Base-by-base conservation (phyloP, 2,113 vertebrate genomes). In the Vanacampus margaritifer region DNA sequence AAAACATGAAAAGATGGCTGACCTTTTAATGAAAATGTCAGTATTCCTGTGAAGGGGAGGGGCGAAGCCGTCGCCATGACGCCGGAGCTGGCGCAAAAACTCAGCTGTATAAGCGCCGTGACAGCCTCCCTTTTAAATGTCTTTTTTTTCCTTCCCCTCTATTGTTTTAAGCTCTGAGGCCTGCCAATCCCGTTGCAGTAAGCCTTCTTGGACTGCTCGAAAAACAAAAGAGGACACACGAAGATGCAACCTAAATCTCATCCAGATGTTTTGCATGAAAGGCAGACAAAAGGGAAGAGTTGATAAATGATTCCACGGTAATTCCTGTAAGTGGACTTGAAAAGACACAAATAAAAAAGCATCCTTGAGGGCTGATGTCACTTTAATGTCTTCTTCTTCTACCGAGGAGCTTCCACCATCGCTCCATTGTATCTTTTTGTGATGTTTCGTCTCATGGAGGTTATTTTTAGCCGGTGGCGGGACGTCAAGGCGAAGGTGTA, bases 21-120 rank as follows among this genome's bases (percentile, higher is more conserved):
- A 94, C 94, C 94, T 95, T 96, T 95, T 92, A 83, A 90, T 91
- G 91, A 89, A 92, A 92, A 92, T 92, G 90, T 90, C 91, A 92
- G 84, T 86, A 81, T 80, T 86, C 79, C 79, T 90, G 89, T 91
- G 85, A 79, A 69, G 54, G 71, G 78, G 73, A 82, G 45, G 76
- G 69, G 68, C 39, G 74, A 76, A 58, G 14, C 78, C 46, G 72
- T 68, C 79, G 87, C 79, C 43, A 61, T 86, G 79, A 86, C 80
- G 82, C 75, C 65, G 78, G 73, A 83, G 81, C 75, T 82, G 79
- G 76, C 79, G 79, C 65, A 76, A 78, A 78, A 76, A 86, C 82
- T 82, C 66, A 68, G 67, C 80, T 82, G 60, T 26, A 83, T 75
- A 86, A 70, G 66, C 10, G 70, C 50, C 57, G 66, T 81, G 82